Evolutionary conservation across 2,888 invertebrate species (phyloP).

Genomic region (Ecdyonurus torrentis): DNA sequence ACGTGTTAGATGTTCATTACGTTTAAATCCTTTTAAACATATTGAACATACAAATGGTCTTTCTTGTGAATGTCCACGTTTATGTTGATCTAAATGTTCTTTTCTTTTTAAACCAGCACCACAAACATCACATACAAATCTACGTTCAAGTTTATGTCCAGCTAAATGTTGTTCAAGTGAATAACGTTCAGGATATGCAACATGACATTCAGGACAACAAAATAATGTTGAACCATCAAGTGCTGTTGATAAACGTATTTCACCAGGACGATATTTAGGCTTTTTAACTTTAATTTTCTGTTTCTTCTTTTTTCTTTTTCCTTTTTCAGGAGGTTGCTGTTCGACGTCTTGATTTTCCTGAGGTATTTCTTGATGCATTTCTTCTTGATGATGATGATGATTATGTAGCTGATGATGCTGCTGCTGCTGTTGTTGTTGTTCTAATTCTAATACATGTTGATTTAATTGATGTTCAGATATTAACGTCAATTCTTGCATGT

Average conservation of each 20-base stretch:
- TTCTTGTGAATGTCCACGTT: conserved; percentile 30
- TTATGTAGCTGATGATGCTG: conserved; percentile 16
- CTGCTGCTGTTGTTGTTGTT: conserved; percentile 3
- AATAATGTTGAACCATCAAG: conserved; percentile 28
- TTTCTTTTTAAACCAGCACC: conserved; percentile 34
- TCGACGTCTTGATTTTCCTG: no score
- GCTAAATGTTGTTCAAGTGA: conserved; percentile 25
- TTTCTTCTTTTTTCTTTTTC: background rate
- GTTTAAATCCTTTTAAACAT: conserved; percentile 25
- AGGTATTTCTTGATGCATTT: conserved; percentile 23
- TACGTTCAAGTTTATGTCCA: conserved; percentile 25
- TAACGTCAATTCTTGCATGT: conserved; percentile 14
- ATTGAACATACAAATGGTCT: conserved; percentile 21
- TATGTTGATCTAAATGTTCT: conserved; percentile 32
- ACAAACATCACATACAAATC: conserved; percentile 32
- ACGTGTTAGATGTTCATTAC: conserved; percentile 34
- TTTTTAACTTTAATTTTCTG: conserved; percentile 14
- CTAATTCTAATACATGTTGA: background rate
- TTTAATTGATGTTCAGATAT: conserved; percentile 1
- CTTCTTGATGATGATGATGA: conserved; percentile 20
- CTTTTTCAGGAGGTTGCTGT: background rate
- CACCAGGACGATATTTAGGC: conserved; percentile 24
- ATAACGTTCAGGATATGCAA: conserved; percentile 25
- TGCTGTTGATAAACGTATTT: conserved; percentile 20
- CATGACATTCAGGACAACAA: conserved; percentile 30